Conservation (phyloP, 2,113 vertebrate species). For the Pomatostomus ruficeps region DNA sequence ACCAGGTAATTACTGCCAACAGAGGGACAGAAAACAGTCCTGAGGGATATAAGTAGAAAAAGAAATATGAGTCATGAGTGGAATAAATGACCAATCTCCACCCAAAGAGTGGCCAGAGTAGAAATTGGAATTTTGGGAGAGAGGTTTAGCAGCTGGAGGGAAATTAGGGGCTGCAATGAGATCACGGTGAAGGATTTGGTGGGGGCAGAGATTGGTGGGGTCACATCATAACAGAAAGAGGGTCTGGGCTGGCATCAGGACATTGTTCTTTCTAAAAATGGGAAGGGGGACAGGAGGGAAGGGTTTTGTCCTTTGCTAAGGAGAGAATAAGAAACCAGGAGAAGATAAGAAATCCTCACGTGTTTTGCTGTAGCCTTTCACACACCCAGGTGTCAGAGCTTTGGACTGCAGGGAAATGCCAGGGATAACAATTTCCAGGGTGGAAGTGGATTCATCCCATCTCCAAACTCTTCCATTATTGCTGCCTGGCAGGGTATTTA, state of each 20-base stretch:
- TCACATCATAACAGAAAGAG: background rate
- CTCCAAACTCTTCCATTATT: background rate
- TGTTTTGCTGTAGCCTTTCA: background rate
- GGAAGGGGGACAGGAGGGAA: background rate
- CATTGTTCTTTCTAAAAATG: background rate
- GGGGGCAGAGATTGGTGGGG: background rate
- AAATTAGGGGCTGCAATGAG: background rate
- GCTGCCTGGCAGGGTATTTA: background rate
- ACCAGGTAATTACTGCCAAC: slow-evolving; percentile 25
- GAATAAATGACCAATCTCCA: background rate
- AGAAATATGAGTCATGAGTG: background rate
- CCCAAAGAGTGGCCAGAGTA: background rate
- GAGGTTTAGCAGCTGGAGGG: background rate
- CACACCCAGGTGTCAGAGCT: background rate
- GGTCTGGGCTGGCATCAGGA: background rate
- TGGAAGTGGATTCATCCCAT: background rate
- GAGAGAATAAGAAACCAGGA: background rate
- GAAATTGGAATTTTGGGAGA: background rate
- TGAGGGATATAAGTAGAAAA: background rate
- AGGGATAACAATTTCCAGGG: background rate
- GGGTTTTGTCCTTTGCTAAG: background rate
- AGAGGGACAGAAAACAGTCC: background rate
- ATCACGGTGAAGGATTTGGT: background rate
- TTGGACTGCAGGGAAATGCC: background rate
- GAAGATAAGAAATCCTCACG: background rate